Evolutionary conservation across 2,113 vertebrate species (phyloP), one percentile per base, ranked within the genome.

Genomic region (Pteronura brasiliensis): DNA sequence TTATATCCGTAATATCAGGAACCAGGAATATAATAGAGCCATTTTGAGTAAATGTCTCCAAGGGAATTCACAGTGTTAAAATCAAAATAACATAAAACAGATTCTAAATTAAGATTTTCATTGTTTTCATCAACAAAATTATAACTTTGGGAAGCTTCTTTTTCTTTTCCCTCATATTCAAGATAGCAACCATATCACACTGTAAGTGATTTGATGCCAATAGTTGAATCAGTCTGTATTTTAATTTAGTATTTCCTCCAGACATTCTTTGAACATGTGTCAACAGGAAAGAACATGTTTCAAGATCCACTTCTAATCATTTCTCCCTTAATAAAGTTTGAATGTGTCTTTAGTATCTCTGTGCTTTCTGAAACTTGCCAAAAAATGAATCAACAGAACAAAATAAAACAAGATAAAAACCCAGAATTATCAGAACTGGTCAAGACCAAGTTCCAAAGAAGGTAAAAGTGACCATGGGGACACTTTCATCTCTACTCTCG

Each of bases 241-340:
- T 98, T 98, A 93, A 97, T 97, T 97, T 95, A 97, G 89, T 96
- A 89, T 96, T 97, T 98, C 96, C 97, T 97, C 86, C 89, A 95
- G 97, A 95, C 89, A 96, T 93, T 97, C 97, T 97, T 96, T 93
- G 92, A 96, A 97, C 81, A 72, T 97, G 96, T 97, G 72, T 98
- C 98, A 98, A 95, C 93, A 97, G 93, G 97, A 98, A 98, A 79
- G 86, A 88, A 82, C 85, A 90, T 67, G 82, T 93, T 97, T 97
- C 93, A 97, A 93, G 92, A 85, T 88, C 79, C 3, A 90, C 81
- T 94, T 96, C 89, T 96, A 81, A 42, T 55, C 65, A 86, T 69
- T 94, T 93, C 47, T 97, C 44, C 17, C 52, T 96, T 95, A 47
- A 95, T 83, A 95, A 77, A 82, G 52, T 74, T 67, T 94, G 42